phyloP scores from a whole-genome alignment of 2,888 invertebrate species.

The Stenodera caucasica region DNA sequence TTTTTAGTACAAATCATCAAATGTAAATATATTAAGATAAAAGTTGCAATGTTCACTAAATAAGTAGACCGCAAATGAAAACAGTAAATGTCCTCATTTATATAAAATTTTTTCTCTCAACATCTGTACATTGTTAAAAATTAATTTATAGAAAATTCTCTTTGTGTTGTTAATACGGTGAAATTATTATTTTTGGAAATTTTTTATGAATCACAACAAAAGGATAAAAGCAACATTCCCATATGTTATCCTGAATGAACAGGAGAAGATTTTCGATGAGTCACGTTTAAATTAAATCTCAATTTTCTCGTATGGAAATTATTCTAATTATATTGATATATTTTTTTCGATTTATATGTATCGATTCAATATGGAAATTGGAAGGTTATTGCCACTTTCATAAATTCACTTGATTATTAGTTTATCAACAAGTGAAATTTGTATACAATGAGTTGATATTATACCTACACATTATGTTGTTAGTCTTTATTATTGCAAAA shows the following conservation, averaged over 20 bases:
- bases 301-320: neutral
- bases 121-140: neutral
- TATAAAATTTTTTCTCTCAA: neutral
- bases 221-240: neutral
- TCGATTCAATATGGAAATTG: constrained; percentile 2
- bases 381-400: constrained; percentile 7
- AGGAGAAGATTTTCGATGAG: constrained; percentile 15
- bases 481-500: constrained; percentile 1
- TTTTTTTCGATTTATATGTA: neutral
- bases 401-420: constrained; percentile 2
- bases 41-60: neutral
- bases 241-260: neutral
- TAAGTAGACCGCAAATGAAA: constrained; percentile 6
- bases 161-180: neutral
- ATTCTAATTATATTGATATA: neutral
- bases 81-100: neutral
- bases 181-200: neutral
- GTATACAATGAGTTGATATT: constrained; percentile 5
- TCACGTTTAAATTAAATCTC: constrained; percentile 13
- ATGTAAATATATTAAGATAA: constrained; percentile 1
- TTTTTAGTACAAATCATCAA: neutral
- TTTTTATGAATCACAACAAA: neutral
- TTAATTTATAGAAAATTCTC: neutral
- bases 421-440: constrained; percentile 7
- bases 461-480: constrained; percentile 7